Base-by-base conservation (phyloP, 1,140 invertebrate species). In the Tetraneura akinire region DNA sequence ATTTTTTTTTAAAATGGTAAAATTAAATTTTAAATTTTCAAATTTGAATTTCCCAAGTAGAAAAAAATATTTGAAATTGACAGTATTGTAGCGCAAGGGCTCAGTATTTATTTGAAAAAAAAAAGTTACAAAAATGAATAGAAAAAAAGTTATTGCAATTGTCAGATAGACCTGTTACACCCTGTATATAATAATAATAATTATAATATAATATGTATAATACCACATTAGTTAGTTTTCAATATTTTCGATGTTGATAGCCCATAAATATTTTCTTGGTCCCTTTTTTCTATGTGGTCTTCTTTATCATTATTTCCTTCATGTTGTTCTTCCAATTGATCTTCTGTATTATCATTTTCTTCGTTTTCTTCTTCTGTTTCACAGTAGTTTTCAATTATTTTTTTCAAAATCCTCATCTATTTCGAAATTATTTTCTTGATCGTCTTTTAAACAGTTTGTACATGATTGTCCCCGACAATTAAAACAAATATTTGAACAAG, bases 401-500 rank as follows among this genome's bases (percentile, higher is more conserved):
- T 55, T 57, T 26, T 57, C 55, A 57, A 57, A 26, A 13, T 57
- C 0, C 3, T 57, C 55, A 13, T 57, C 55, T 23, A 9, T 57
- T 14, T 26, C 3, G 3, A 26, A 21, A 13, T 57, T 0, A 3
- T 57, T 0, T 26, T 26, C 55, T 26, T 21, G 23, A 57, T 57
- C 55, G n/a, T 57, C 55, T 57, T 26, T 13, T 21, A 57, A 0
- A 23, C 55, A 14, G 21, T 57, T 57, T 4, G 55, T 57, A 11
- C 55, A 57, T 1, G 55, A 11, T 57, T 57, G 21, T 57, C 55
- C 55, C 21, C 11, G 9, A 57, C 55, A 26, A 0, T 57, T 57
- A 57, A 57, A 57, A 57, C 21, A 57, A 57, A 57, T 57, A 13
- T 13, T 57, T 57, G 21, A 57, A 57, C 55, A 57, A 57, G 2